phyloP scores from a whole-genome alignment of 2,888 invertebrate genomes.

The Stenodera caucasica region DNA sequence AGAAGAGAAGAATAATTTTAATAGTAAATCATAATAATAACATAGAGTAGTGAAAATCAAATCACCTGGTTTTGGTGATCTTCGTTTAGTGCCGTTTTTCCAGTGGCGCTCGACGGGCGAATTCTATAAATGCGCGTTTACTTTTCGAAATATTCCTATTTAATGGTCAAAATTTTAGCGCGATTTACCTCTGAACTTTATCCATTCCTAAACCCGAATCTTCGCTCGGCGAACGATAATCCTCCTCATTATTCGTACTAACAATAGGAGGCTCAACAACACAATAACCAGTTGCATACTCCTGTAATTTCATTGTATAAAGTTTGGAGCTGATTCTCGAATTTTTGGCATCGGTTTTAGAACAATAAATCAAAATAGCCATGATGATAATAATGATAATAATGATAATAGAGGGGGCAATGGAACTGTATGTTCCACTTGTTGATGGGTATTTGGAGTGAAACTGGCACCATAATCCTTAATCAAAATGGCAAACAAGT shows the following conservation, averaged over 20 bases:
- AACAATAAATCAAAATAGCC: background rate
- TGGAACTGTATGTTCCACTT: too few species aligned
- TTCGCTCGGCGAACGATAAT: conserved; percentile 86
- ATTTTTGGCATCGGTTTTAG: background rate
- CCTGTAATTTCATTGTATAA: too few species aligned
- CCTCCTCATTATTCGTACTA: conserved; percentile 62
- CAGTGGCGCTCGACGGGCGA: conserved; percentile 49
- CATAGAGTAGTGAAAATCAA: conserved; percentile 26
- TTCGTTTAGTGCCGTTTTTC: conserved; percentile 48
- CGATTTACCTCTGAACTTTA: conserved; percentile 67
- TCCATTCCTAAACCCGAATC: conserved; percentile 93
- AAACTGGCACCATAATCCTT: background rate
- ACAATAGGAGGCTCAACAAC: conserved; percentile 58
- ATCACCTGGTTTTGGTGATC: conserved; percentile 54
- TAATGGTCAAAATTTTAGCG: conserved; percentile 21
- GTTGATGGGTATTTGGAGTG: too few species aligned
- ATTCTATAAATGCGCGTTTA: conserved; percentile 43
- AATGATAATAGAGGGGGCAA: background rate
- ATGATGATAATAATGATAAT: conserved; percentile 7
- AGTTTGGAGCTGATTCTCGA: too few species aligned
- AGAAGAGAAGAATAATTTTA: conserved; percentile 36
- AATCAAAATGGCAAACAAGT: background rate
- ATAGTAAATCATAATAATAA: conserved; percentile 30
- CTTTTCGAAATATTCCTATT: background rate
- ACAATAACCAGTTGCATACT: conserved; percentile 54